A percentile compares a stretch with the other conserved stretches of the same genome.
phyloP scores from a whole-genome alignment of 2,888 invertebrate genomes.

The Liodrosophila aerea region DNA sequence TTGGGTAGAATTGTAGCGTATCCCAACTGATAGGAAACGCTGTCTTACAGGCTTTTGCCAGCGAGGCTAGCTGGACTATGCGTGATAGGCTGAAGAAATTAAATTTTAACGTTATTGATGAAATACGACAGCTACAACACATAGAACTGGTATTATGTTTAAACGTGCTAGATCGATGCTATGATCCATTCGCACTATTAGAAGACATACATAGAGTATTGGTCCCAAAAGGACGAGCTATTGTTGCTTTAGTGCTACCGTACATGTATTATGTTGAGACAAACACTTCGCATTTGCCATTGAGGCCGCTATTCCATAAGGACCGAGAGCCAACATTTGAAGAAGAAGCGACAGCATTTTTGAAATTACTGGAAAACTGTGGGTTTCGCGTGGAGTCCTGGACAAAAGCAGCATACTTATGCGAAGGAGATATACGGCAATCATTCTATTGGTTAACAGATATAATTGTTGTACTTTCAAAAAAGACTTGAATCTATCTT shows the following conservation, averaged over 20 bases:
- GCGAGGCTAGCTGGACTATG: slow-evolving; percentile 96
- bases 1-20: too few species aligned
- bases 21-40: slow-evolving; percentile 76
- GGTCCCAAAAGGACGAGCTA: slow-evolving; percentile 88
- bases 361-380: slow-evolving; percentile 83
- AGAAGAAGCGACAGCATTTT: slow-evolving; percentile 90
- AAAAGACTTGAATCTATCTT: slow-evolving; percentile 60
- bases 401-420: slow-evolving; percentile 96
- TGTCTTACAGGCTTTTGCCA: slow-evolving; percentile 90
- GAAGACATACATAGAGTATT: slow-evolving; percentile 88
- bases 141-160: slow-evolving; percentile 86
- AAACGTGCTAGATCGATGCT: slow-evolving; percentile 97
- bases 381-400: slow-evolving; percentile 91
- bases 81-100: slow-evolving; percentile 88
- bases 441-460: slow-evolving; percentile 96
- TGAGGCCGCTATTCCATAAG: slow-evolving; percentile 78
- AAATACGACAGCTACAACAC: slow-evolving; percentile 78
- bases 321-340: slow-evolving; percentile 87
- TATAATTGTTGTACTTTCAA: slow-evolving; percentile 91
- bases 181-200: slow-evolving; percentile 90
- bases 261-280: slow-evolving; percentile 97
- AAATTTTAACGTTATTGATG: slow-evolving; percentile 79
- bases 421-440: slow-evolving; percentile 96
- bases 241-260: slow-evolving; percentile 96
- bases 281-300: slow-evolving; percentile 86